These are phyloP conservation scores for Chondrosia reniformis DNA, from an alignment of 37 sponge, comb jelly and placozoan species.

Conservation along the genomic window DNA sequence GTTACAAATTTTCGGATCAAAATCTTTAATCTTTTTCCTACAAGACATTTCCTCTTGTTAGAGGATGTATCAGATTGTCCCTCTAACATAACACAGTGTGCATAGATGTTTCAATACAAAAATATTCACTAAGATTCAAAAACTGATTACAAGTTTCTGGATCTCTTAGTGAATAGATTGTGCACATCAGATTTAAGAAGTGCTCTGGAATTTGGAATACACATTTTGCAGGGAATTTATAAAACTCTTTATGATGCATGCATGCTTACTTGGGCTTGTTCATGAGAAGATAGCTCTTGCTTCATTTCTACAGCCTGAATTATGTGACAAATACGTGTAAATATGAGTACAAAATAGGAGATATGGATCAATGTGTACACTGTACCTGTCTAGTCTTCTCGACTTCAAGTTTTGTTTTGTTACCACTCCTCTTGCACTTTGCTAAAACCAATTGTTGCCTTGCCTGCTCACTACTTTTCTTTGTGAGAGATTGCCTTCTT, in stretches of 20 bases:
- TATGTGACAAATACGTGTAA: background rate
- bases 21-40: too few relatives aligned
- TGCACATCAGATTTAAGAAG: background rate
- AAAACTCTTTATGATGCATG: background rate
- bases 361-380: background rate
- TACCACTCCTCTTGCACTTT: background rate
- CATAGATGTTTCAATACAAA: too few relatives aligned
- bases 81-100: too few relatives aligned
- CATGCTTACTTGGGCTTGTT: slow-evolving; percentile 23
- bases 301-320: background rate
- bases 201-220: background rate
- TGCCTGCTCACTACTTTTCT: background rate
- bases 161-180: background rate
- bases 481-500: background rate
- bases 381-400: background rate
- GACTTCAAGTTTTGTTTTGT: background rate
- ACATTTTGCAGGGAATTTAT: background rate
- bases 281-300: too few relatives aligned
- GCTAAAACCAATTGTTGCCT: background rate
- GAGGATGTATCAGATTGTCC: too few relatives aligned
- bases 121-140: too few relatives aligned
- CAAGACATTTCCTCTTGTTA: too few relatives aligned
- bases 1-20: too few relatives aligned
- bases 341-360: background rate
- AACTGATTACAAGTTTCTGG: too few relatives aligned